A percentile compares a stretch with the other conserved stretches of the same genome.
These are phyloP conservation scores for Lanistes nyassanus DNA, from an alignment of 1,140 invertebrate species.

Conservation along the genomic window DNA sequence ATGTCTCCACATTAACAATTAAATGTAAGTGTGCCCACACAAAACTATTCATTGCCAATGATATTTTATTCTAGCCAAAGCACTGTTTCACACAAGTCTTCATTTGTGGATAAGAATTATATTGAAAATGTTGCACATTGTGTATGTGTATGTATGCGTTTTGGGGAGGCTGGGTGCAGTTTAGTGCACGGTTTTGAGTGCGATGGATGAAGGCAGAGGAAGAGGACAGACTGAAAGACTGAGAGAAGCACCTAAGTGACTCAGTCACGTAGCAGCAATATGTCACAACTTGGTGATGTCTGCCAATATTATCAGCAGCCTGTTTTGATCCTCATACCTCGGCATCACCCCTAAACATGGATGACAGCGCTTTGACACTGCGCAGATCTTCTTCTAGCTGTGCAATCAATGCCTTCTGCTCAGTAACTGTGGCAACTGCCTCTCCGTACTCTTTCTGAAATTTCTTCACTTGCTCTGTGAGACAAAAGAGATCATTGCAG, in stretches of 20 bases:
- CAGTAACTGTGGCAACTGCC: slow-evolving; percentile 56
- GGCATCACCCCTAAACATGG: slow-evolving; percentile 67
- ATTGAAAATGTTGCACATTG: too few species aligned
- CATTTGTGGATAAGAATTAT: too few species aligned
- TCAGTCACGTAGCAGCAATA: background rate
- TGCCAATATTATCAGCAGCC: background rate
- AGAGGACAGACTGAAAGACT: background rate
- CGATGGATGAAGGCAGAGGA: background rate
- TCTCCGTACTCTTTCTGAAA: slow-evolving; percentile 60
- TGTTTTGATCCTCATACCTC: slow-evolving; percentile 53
- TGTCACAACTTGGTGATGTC: background rate
- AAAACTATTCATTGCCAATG: too few species aligned
- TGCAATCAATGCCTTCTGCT: slow-evolving; percentile 67
- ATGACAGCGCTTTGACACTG: slow-evolving; percentile 68
- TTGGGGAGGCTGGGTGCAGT: too few species aligned
- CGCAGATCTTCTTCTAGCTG: slow-evolving; percentile 69
- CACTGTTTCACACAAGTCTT: too few species aligned
- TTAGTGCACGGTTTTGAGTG: background rate
- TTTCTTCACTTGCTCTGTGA: slow-evolving; percentile 39
- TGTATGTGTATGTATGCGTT: too few species aligned
- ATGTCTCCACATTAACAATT: too few species aligned
- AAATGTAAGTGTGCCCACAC: too few species aligned
- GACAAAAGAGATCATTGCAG: background rate
- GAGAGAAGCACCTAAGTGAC: background rate
- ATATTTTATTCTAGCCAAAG: too few species aligned